Conservation (phyloP, 1,140 invertebrate genomes). For the Cyrtorhinus lividipennis region DNA sequence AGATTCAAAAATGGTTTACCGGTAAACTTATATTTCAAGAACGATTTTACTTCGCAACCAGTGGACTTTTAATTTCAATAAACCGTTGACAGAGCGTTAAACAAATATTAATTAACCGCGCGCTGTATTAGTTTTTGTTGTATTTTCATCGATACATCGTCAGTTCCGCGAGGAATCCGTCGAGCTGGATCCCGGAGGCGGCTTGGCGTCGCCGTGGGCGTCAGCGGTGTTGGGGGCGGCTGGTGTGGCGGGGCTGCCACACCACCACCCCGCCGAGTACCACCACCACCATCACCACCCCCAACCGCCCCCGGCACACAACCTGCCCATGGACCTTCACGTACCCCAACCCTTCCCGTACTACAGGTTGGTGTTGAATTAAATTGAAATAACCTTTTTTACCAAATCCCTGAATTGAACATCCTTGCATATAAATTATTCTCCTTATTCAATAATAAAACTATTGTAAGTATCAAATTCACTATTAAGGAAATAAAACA, state of each 20-base stretch:
- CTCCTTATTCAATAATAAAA: not conserved
- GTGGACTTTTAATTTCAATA: no score
- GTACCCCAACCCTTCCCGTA: constrained; percentile 74
- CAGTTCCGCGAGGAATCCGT: constrained; percentile 13
- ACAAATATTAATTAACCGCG: not conserved
- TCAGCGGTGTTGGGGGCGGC: constrained; percentile 27
- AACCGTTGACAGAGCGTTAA: no score
- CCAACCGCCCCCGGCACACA: constrained; percentile 39
- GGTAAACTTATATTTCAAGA: no score
- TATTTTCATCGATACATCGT: not conserved
- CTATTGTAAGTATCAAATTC: not conserved
- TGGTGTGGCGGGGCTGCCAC: constrained; percentile 13
- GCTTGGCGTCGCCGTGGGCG: constrained; percentile 38
- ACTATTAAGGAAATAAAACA: not conserved
- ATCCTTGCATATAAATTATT: not conserved
- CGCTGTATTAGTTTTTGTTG: constrained; percentile 30
- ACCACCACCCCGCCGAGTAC: constrained; percentile 33
- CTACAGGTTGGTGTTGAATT: constrained; percentile 49
- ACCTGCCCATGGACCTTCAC: constrained; percentile 65
- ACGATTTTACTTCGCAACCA: no score
- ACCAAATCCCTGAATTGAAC: not conserved
- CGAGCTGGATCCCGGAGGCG: constrained; percentile 14
- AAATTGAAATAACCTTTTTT: not conserved
- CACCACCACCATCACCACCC: constrained; percentile 28
- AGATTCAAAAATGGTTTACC: no score